A percentile compares a stretch with the other conserved stretches of the same genome.
phyloP scores from a whole-genome alignment of 2,888 invertebrate genomes.

The Sclerodermus sp. region DNA sequence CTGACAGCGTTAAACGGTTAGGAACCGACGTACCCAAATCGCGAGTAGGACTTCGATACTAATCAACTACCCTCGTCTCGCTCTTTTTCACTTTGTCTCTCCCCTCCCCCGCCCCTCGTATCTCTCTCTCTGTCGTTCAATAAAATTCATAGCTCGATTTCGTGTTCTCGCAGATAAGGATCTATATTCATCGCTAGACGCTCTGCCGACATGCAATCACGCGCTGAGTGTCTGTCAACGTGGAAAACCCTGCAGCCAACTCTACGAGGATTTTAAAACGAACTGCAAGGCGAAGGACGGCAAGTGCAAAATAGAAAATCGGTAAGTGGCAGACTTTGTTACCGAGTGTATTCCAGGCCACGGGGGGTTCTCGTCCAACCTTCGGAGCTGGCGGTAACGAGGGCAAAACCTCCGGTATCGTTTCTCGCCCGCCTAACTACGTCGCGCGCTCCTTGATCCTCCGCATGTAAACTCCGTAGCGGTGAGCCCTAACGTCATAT shows the following conservation, averaged over 20 bases:
- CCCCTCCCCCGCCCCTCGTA: background rate
- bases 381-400: too few species aligned
- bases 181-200: slow-evolving; percentile 82
- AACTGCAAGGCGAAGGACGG: slow-evolving; percentile 85
- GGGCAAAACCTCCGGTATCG: too few species aligned
- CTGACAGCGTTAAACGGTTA: too few species aligned
- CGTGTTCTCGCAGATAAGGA: slow-evolving; percentile 73
- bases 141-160: background rate
- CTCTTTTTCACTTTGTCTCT: background rate
- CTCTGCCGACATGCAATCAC: slow-evolving; percentile 87
- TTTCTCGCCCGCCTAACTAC: too few species aligned
- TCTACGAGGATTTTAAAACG: slow-evolving; percentile 83
- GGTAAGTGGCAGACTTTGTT: slow-evolving; percentile 62
- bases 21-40: too few species aligned
- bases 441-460: too few species aligned
- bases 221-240: slow-evolving; percentile 83
- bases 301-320: slow-evolving; percentile 87
- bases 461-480: too few species aligned
- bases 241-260: slow-evolving; percentile 76
- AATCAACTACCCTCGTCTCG: background rate
- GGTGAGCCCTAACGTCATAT: background rate
- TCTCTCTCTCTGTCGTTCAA: slow-evolving; percentile 2
- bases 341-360: too few species aligned
- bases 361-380: too few species aligned
- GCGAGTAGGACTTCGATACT: too few species aligned